Evolutionary conservation across 1,140 invertebrate genomes (phyloP), one percentile per base, ranked within the genome.

Genomic region (Lethrus apterus): DNA sequence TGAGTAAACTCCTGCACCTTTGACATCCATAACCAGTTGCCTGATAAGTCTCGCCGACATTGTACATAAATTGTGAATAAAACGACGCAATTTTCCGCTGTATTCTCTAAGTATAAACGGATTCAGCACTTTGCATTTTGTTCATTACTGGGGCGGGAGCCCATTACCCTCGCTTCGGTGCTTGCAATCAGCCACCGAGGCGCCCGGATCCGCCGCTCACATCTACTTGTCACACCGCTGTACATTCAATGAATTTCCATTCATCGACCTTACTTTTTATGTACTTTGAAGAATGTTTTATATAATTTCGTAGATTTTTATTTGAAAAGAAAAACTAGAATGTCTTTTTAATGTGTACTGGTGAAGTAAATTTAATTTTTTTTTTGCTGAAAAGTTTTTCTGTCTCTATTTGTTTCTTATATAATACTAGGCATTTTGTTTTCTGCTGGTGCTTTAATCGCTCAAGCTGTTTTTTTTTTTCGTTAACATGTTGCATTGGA

Each of bases 71-170:
- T 42, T 42, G 23, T 30, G 40, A 21, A 42, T 42, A 42, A 42
- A 42, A 42, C 40, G 40, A 30, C 23, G 40, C 23, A 42, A 44
- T 44, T 44, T 33, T 34, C 43, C 29, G 31, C 43, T 11, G 18
- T 34, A 9, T 23, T 21, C 43, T 29, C 18, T 32, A 44, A 32
- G 17, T 11, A 33, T 44, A 44, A 44, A 44, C 31, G 43, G 31
- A 44, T 33, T 44, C 43, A 44, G 43, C 31, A 44, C 43, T 44
- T 44, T 44, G 26, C 43, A 44, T 44, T 44, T 34, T 34, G 43
- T 44, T 44, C 43, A 44, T 44, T 44, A 44, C 24, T 18, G 30
- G 17, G 14, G 30, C 43, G 43, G 31, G 43, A n/a, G 31, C 30
- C 43, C 30, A 33, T 44, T 36, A 36, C 34, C 13, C 11, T 26